phyloP scores from a whole-genome alignment of 2,113 vertebrate species.

The Todiramphus chloris region DNA sequence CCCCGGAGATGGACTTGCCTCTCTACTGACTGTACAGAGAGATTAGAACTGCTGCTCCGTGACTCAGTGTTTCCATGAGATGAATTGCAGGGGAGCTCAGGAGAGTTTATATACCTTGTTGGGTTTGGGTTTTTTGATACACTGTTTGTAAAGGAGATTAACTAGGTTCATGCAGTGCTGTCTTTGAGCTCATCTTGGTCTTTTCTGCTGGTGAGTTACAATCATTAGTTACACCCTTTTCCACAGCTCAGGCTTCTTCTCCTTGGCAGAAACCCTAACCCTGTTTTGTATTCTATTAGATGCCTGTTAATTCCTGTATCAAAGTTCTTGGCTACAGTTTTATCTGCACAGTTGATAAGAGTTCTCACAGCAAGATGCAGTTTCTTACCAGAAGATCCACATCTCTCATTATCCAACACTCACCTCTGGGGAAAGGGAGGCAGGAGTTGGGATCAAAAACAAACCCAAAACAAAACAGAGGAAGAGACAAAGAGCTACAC shows the following conservation, averaged over 20 bases:
- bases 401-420: background rate
- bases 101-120: background rate
- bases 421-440: too few relatives aligned
- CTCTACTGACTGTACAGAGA: background rate
- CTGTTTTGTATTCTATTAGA: background rate
- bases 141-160: background rate
- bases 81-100: background rate
- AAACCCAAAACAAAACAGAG: background rate
- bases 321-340: background rate
- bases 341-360: background rate
- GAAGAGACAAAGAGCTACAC: background rate
- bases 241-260: background rate
- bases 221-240: background rate
- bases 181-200: background rate
- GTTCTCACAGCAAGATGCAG: background rate
- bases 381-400: background rate
- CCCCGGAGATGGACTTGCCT: background rate
- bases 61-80: background rate
- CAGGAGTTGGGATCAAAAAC: accelerated
- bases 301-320: background rate
- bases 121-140: background rate
- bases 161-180: background rate
- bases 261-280: background rate
- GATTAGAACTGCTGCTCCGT: background rate
- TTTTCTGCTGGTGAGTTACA: background rate